Evolutionary conservation across 2,888 invertebrate species (phyloP), one percentile per base, ranked within the genome.

Genomic region (Poecilus cupreus): DNA sequence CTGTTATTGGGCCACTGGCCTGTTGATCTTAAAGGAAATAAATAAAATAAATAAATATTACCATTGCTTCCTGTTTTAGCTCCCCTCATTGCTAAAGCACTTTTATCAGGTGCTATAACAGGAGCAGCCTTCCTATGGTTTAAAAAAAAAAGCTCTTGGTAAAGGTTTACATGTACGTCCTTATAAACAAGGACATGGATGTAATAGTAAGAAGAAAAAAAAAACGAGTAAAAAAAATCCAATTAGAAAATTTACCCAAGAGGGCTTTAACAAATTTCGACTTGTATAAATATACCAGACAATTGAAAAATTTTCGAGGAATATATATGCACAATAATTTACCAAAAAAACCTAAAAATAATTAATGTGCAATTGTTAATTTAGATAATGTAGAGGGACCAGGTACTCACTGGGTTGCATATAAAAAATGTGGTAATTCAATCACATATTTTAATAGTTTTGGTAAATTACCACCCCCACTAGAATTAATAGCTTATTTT

Each of bases 331-430:
- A 84, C 78, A 83, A 83, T 72, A 78, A 22, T 11, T 80, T 83
- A 54, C 84, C 85, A 32, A 75, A 57, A 10, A 75, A 32, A 78
- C 75, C 81, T 16, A 22, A 18, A 13, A 39, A 32, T 60, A 84
- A 82, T 43, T 87, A 88, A 83, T 84, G 84, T 75, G 86, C 82
- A 1, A 83, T 86, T 39, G 68, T 86, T 43, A 87, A 88, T 85
- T 84, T 87, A 77, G 87, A 87, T 84, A 77, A 80, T 54, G 82
- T 57, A 54, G 57, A 39, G 3, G 84, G 83, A 3, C 24, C 32
- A 16, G 88, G 88, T 8, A 86, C 87, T 18, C 87, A 89, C 84
- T 87, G 88, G 88, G 85, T 87, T 84, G 85, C 86, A 76, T 88
- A 87, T 83, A 85, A 82, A 43, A 88, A 88, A 84, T 82, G 83